Conservation (phyloP, 2,888 invertebrate species). For the Mystacides longicornis region DNA sequence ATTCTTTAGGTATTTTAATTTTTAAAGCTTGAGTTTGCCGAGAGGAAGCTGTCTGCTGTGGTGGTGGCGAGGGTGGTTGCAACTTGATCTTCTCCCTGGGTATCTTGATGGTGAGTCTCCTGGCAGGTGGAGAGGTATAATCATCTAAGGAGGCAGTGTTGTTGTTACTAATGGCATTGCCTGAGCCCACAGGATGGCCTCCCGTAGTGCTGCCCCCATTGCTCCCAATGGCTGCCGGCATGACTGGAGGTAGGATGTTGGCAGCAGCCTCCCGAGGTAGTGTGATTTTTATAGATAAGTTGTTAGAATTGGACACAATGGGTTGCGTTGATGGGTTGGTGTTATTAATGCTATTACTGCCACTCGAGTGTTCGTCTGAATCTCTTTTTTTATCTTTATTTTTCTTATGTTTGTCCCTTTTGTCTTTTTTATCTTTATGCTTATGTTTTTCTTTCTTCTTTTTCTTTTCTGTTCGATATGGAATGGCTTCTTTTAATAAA, state of each 20-base stretch:
- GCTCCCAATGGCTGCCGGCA: neutral
- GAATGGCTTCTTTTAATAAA: slow-evolving; percentile 57
- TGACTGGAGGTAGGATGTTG: slow-evolving; percentile 1
- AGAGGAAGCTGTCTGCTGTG: slow-evolving; percentile 26
- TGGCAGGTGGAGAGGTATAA: slow-evolving; percentile 35
- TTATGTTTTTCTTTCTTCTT: slow-evolving; percentile 74
- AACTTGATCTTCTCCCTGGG: slow-evolving; percentile 65
- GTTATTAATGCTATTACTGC: slow-evolving; percentile 31
- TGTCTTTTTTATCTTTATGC: slow-evolving; percentile 68
- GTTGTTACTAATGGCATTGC: slow-evolving; percentile 33
- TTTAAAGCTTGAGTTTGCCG: slow-evolving; percentile 49
- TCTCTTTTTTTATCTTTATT: slow-evolving; percentile 47
- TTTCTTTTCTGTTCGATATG: slow-evolving; percentile 59
- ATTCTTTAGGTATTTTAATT: slow-evolving; percentile 75
- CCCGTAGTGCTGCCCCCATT: too few species aligned
- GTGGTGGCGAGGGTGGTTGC: slow-evolving; percentile 33
- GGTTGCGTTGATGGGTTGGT: slow-evolving; percentile 14
- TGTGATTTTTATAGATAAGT: slow-evolving; percentile 33
- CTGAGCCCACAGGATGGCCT: slow-evolving; percentile 24
- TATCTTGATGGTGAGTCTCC: slow-evolving; percentile 76
- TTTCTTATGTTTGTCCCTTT: slow-evolving; percentile 67
- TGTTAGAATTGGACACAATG: neutral
- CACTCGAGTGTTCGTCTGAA: slow-evolving; percentile 32
- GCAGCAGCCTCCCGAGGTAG: slow-evolving; percentile 39
- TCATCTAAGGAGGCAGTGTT: neutral